Base-by-base conservation (phyloP, 2,113 vertebrate species). In the Seriola dumerili region DNA sequence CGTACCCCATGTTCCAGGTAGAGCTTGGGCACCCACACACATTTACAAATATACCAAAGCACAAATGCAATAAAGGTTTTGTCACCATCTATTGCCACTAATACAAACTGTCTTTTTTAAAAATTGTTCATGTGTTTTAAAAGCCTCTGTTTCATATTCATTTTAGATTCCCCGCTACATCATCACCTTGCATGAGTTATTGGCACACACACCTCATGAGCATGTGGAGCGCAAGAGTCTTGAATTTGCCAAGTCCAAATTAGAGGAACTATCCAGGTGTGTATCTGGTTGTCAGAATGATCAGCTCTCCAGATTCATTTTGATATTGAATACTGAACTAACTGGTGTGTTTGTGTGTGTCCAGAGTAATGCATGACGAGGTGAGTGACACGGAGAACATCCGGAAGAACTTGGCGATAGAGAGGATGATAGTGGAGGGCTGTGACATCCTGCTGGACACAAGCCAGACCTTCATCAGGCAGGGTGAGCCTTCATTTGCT, bases 1-100 rank as follows among this genome's bases (percentile, higher is more conserved):
- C 98, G 11, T 99, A 99, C 68, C 98, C 98, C 3, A 99, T 99
- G 98, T 99, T 99, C 94, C 98, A 99, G 97, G 98, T 99, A 94
- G 59, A 69, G 52, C 21, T 32, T 3, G 0, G 17, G 2, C 62
- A 34, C 54, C 21, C 10, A 7, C 36, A 25, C 64, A 25, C 29
- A 36, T 19, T 19, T 25, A 58, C 48, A 59, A 78, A 76, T 25
- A 48, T 21, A 75, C 19, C 0, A 1, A 6, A 32, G 57, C 23
- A 62, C 25, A 40, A 48, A 16, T 11, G 1, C 34, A 66, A 2
- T 58, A 54, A 19, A 13, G 1, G 0, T 13, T 5, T 58, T 48
- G 11, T 17, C 2, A 36, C n/a, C 1, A 38, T 70, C 13, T 29
- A 14, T 23, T 65, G 5, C 14, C 14, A 66, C 8, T 8, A 42